Evolutionary conservation across 2,797 vertebrate genomes (phyloP).

Genomic region (Eremophila alpestris): DNA sequence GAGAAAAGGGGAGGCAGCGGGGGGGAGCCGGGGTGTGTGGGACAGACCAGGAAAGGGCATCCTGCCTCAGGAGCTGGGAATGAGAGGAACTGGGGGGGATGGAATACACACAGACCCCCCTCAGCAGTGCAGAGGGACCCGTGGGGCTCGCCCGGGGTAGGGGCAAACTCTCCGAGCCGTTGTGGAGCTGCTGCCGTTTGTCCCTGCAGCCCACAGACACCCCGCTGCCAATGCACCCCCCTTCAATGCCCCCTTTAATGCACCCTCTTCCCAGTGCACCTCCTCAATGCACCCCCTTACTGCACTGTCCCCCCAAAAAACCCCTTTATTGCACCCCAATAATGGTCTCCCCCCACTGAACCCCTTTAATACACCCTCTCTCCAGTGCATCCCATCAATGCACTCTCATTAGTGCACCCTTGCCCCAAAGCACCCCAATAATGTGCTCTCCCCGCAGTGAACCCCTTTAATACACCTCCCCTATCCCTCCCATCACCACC

Average conservation of each 20-base stretch:
- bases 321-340: neutral
- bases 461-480: neutral
- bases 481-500: neutral
- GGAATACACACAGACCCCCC: neutral
- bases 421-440: neutral
- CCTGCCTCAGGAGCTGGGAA: neutral
- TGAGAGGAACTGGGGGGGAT: neutral
- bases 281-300: too few relatives aligned
- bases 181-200: constrained; percentile 14
- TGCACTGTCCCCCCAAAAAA: neutral
- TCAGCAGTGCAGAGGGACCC: neutral
- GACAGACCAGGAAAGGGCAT: neutral
- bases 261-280: neutral
- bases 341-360: neutral
- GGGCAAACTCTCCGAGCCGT: constrained; percentile 56
- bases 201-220: neutral
- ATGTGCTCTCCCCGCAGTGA: neutral
- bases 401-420: too few relatives aligned
- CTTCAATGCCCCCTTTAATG: neutral
- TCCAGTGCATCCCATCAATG: neutral
- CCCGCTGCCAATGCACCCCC: rapidly evolving
- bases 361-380: neutral
- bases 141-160: constrained; percentile 35
- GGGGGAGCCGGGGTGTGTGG: neutral
- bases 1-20: neutral